phyloP scores from a whole-genome alignment of 2,888 invertebrate species.

The Philopedon plagiatum region DNA sequence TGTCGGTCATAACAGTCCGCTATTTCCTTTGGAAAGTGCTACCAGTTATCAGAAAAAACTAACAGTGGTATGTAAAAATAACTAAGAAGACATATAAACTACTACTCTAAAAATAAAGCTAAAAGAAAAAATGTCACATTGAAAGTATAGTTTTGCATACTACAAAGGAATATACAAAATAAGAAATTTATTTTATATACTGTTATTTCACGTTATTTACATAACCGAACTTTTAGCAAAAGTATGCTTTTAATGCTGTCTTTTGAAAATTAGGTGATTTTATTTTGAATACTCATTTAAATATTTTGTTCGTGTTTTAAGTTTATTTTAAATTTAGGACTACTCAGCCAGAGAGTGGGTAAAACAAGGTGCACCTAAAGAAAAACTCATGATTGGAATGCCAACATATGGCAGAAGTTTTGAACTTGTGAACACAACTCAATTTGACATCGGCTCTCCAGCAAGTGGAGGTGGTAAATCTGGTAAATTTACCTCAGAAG shows the following conservation, averaged over 20 bases:
- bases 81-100: background rate
- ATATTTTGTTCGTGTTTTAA: background rate
- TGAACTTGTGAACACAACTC: conserved; percentile 86
- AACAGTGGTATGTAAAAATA: conserved; percentile 81
- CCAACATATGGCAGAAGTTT: conserved; percentile 95
- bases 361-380: conserved; percentile 92
- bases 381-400: conserved; percentile 95
- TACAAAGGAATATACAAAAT: too few species aligned
- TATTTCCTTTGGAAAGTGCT: conserved; percentile 90
- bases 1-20: conserved; percentile 93
- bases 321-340: conserved; percentile 72
- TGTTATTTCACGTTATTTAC: too few species aligned
- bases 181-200: too few species aligned
- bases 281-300: too few species aligned
- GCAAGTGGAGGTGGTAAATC: conserved; percentile 89
- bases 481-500: conserved; percentile 92
- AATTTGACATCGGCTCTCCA: conserved; percentile 93
- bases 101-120: too few species aligned
- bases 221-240: too few species aligned
- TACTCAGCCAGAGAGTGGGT: conserved; percentile 94
- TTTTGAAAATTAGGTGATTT: too few species aligned
- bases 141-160: too few species aligned
- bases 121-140: too few species aligned
- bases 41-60: conserved; percentile 94
- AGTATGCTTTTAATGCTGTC: too few species aligned